Evolutionary conservation across 1,140 invertebrate species (phyloP), one percentile per base, ranked within the genome.

Genomic region (Camponotus vicinus): DNA sequence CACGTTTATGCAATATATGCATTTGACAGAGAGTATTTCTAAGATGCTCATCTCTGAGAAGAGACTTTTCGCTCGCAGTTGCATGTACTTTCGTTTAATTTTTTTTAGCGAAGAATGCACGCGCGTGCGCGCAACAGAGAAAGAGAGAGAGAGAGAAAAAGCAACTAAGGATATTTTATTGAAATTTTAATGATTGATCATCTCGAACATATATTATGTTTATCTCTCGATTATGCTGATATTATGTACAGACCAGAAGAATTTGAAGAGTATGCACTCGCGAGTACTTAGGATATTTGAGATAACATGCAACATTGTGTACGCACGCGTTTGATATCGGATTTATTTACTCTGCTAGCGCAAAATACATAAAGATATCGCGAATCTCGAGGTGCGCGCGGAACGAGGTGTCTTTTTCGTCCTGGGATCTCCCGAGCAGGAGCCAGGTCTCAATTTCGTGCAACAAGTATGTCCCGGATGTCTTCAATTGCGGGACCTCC

Each of bases 361-460:
- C 32, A 52, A 52, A 18, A 52, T 18, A 52, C 15, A 49, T 49
- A 15, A 52, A 52, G 49, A 52, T 52, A 15, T 52, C 49, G 49
- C 9, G 15, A 9, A 52, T 49, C 45, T 15, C 4, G 13, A 49
- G 45, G 4, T 49, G 42, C 11, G 13, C 13, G 15, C 6, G 6
- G 61, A 27, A 37, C 32, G 37, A 18, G 59, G 13, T 64, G 5
- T 67, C 61, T 78, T 34, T 55, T 32, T 45, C 55, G 78, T 52
- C 32, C 37, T 18, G 52, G 37, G 49, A 52, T 52, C 49, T 52
- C 49, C 34, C 34, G 13, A 40, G 57, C 64, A 59, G 86, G 64
- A 73, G 13, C 5, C 66, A 67, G 55, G 79, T 83, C 79, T 83
- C 55, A 83, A 83, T 83, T 83, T 83, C 59, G 79, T 73, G 79